A percentile compares a stretch with the other conserved stretches of the same genome.
Conservation (phyloP, 2,113 vertebrate species). For the Proterorhinus semilunaris region DNA sequence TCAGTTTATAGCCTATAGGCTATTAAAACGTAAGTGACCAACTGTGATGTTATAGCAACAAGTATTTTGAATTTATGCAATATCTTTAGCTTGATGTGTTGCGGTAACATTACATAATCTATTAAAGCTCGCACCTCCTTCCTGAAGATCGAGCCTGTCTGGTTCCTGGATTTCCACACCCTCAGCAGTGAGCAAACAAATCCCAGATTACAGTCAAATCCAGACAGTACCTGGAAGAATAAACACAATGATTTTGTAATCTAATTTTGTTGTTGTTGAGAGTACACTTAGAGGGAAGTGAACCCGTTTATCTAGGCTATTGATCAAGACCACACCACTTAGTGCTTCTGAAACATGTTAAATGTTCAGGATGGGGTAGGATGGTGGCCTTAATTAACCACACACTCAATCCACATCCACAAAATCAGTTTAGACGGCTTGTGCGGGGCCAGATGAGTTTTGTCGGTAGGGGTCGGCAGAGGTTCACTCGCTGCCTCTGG, state of each 20-base stretch:
- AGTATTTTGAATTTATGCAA: too few species aligned
- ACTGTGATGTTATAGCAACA: too few species aligned
- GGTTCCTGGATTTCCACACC: slow-evolving; percentile 66
- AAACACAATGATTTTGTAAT: slow-evolving; percentile 55
- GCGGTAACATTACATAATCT: slow-evolving; percentile 30
- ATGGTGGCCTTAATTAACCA: too few species aligned
- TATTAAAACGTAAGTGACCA: too few species aligned
- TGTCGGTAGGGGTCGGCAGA: slow-evolving; percentile 55
- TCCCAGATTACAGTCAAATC: slow-evolving; percentile 74
- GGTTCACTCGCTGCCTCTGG: slow-evolving; percentile 14
- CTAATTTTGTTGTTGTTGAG: slow-evolving; percentile 39
- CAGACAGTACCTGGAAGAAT: slow-evolving; percentile 62
- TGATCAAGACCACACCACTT: too few species aligned
- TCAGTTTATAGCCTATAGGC: too few species aligned
- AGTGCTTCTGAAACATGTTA: too few species aligned
- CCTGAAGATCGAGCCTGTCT: slow-evolving; percentile 20
- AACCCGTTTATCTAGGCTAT: too few species aligned
- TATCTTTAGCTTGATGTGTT: not conserved
- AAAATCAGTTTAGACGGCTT: not conserved
- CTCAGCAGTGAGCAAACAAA: slow-evolving; percentile 75
- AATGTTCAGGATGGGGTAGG: too few species aligned
- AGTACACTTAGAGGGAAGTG: too few species aligned
- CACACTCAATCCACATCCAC: too few species aligned
- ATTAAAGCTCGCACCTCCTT: slow-evolving; percentile 9
- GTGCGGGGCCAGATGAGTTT: not conserved